Percentiles rank a stretch among this genome's conserved stretches.
Evolutionary conservation across 2,797 vertebrate species (phyloP).

Genomic region (Menidia menidia): DNA sequence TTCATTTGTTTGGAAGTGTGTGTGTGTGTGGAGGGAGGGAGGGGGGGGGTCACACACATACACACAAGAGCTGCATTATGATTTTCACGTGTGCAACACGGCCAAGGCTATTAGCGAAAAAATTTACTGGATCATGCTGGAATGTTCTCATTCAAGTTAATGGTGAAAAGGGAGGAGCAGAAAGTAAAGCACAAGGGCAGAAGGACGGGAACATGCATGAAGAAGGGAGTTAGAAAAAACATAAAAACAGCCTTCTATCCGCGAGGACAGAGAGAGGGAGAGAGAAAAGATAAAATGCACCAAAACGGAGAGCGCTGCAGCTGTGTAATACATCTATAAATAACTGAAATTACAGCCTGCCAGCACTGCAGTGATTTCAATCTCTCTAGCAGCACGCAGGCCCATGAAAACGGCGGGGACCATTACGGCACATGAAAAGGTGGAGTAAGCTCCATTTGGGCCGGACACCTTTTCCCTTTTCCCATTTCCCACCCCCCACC

Average conservation of each 20-base stretch:
- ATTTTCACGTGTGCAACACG: constrained; percentile 75
- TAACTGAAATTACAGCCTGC: constrained; percentile 87
- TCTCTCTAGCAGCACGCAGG: constrained; percentile 72
- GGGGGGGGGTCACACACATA: constrained; percentile 28
- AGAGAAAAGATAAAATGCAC: constrained; percentile 75
- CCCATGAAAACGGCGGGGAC: constrained; percentile 57
- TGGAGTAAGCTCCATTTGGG: constrained; percentile 64
- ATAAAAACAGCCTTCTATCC: constrained; percentile 53
- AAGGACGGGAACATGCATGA: constrained; percentile 63
- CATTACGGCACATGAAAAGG: constrained; percentile 59
- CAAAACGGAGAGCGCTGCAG: constrained; percentile 80
- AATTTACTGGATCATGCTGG: constrained; percentile 75
- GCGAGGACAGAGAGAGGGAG: constrained; percentile 15
- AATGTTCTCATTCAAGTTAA: constrained; percentile 80
- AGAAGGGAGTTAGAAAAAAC: constrained; percentile 40
- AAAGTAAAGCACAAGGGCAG: constrained; percentile 67
- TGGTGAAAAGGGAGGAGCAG: constrained; percentile 58
- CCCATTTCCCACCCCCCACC: constrained; percentile 15
- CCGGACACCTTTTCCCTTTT: constrained; percentile 55
- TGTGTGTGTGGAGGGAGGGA: constrained; percentile 3
- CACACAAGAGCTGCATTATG: constrained; percentile 74
- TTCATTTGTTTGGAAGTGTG: constrained; percentile 65
- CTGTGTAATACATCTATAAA: constrained; percentile 87
- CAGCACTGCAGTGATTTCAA: constrained; percentile 84
- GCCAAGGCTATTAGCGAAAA: constrained; percentile 72